phyloP scores from a whole-genome alignment of 1,140 invertebrate species.

The Tetranychus urticae region DNA sequence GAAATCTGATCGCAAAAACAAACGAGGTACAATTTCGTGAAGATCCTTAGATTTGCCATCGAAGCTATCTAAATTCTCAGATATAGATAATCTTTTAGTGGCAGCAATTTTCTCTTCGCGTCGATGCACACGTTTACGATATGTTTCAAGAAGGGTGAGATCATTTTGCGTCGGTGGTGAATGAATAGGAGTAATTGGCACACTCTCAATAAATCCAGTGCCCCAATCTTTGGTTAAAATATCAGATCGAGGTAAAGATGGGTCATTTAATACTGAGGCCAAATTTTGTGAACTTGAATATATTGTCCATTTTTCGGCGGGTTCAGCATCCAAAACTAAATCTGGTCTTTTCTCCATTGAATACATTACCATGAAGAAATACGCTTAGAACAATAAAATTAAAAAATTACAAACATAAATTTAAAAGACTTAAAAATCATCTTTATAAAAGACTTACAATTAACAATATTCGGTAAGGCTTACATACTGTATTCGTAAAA shows the following conservation, averaged over 20 bases:
- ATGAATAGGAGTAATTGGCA: constrained; percentile 33
- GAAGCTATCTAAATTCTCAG: neutral
- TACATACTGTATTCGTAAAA: too few species aligned
- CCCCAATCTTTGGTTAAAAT: constrained; percentile 97
- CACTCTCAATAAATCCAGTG: constrained; percentile 64
- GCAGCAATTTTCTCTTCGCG: constrained; percentile 19
- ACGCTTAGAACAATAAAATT: too few species aligned
- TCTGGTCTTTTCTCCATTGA: neutral
- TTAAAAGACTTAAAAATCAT: too few species aligned
- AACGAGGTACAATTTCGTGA: constrained; percentile 2
- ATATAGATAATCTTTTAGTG: neutral
- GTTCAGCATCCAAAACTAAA: neutral
- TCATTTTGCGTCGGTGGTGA: neutral
- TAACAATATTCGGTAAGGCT: too few species aligned
- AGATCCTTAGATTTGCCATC: neutral
- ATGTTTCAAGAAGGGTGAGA: neutral
- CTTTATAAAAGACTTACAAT: too few species aligned
- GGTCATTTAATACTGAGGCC: constrained; percentile 86
- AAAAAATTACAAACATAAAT: too few species aligned
- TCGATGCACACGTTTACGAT: constrained; percentile 9
- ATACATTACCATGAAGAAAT: too few species aligned
- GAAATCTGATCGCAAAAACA: constrained; percentile 41
- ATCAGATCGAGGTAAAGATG: constrained; percentile 50
- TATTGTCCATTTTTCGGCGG: constrained; percentile 23
- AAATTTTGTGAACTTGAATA: constrained; percentile 60